Evolutionary conservation across 2,797 vertebrate genomes (phyloP), one percentile per base, ranked within the genome.

Genomic region (Euthynnus affinis): DNA sequence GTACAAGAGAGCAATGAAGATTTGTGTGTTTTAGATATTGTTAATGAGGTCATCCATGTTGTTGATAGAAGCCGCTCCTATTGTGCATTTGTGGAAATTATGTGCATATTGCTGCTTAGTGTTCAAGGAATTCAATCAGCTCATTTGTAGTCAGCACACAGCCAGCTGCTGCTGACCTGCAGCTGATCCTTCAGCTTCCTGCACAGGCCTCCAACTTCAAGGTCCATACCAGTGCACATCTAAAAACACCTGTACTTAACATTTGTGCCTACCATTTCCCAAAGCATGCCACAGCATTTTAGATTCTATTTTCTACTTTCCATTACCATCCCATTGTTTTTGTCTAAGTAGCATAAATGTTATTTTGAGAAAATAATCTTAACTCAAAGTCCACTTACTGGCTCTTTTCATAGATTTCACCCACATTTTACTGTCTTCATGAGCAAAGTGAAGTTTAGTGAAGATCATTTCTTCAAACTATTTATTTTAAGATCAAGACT

Each of bases 111-210:
- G 48, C 62, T 46, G 57, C 73, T 61, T 13, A 17, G 22, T 42
- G 81, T 44, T 58, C 9, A 12, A 71, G 48, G 51, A 62, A 74
- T 76, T 76, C 56, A 67, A 64, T 75, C 17, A 32, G 51, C 40
- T 69, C 68, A 83, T 85, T 67, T 78, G 74, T 10, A 78, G 60
- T 78, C 81, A 29, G 57, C 46, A 6, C 60, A 63, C 32, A 34
- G 65, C 34, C 34, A 6, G 64, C 44, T 27, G 34, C 55, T 56
- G 61, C 48, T 76, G 79, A 76, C 78, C 78, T 68, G 51, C 57
- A 22, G 69, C 55, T 32, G 74, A 78, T 71, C 72, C 37, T 46
- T 42, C 44, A 25, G 55, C 51, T 62, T 76, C 69, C 42, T 80
- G 77, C 56, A 15, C 66, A 46, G 64, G 60, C 15, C 29, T 65